Evolutionary conservation across 2,888 invertebrate species (phyloP).

Genomic region (Archips xylosteana): DNA sequence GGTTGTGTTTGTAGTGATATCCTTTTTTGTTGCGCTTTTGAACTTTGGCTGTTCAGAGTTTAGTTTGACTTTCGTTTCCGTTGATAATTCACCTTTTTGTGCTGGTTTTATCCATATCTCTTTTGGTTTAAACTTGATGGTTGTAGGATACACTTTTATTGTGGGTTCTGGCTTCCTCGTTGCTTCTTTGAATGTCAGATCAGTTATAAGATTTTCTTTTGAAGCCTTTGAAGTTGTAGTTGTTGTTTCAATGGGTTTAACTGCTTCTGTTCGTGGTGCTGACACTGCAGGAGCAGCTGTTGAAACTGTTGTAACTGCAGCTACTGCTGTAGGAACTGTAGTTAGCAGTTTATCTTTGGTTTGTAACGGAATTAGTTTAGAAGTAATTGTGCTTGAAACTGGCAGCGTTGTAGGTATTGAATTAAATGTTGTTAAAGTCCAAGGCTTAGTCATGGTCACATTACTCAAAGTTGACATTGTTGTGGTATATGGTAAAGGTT

Average conservation of each 20-base stretch:
- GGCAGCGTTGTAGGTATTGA: constrained; percentile 17
- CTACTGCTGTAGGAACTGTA: constrained; percentile 36
- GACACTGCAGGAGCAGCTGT: constrained; percentile 33
- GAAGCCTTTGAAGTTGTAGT: constrained; percentile 12
- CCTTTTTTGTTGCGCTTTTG: constrained; percentile 63
- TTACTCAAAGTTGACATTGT: constrained; percentile 9
- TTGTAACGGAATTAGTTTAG: constrained; percentile 3
- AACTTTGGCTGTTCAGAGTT: constrained; percentile 57
- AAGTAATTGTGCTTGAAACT: constrained; percentile 36
- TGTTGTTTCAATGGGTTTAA: constrained; percentile 14
- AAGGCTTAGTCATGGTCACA: constrained; percentile 25
- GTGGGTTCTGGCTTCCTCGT: constrained; percentile 65
- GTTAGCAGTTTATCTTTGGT: constrained; percentile 24
- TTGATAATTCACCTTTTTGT: constrained; percentile 77
- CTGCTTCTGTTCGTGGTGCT: constrained; percentile 38
- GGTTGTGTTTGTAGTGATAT: constrained; percentile 67
- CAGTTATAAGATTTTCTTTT: constrained; percentile 26
- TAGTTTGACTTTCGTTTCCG: constrained; percentile 66
- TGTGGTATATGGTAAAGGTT: not conserved
- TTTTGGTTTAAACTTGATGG: constrained; percentile 75
- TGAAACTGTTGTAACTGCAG: constrained; percentile 46
- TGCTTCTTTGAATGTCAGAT: constrained; percentile 48
- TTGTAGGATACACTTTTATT: constrained; percentile 62
- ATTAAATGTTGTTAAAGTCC: constrained; percentile 26
- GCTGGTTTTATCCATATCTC: constrained; percentile 82